Evolutionary conservation across 1,140 invertebrate genomes (phyloP).

Genomic region (Lanistes nyassanus): DNA sequence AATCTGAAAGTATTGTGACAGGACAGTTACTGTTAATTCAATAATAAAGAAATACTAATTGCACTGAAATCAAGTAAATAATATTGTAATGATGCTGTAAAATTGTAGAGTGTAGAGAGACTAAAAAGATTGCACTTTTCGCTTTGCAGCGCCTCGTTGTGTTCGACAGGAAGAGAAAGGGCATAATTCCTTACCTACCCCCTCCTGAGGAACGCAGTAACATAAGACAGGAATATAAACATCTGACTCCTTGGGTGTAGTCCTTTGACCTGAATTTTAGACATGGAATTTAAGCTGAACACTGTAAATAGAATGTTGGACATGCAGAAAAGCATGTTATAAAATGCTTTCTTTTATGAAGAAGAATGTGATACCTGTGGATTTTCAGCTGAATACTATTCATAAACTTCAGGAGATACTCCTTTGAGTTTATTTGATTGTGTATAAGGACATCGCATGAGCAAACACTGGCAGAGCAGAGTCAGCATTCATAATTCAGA

Average conservation of each 20-base stretch:
- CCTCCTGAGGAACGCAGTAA: slow-evolving; percentile 44
- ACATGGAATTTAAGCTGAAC: background rate
- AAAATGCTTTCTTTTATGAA: too few relatives aligned
- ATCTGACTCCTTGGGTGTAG: slow-evolving; percentile 22
- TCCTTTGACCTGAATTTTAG: background rate
- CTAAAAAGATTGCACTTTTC: too few relatives aligned
- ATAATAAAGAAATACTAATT: background rate
- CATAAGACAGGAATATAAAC: slow-evolving; percentile 40
- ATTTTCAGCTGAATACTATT: too few relatives aligned
- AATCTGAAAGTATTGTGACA: background rate
- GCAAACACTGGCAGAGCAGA: too few relatives aligned
- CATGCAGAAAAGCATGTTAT: background rate
- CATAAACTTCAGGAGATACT: too few relatives aligned
- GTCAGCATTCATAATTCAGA: too few relatives aligned
- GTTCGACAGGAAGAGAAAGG: slow-evolving; percentile 40
- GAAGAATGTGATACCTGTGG: too few relatives aligned
- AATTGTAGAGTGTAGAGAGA: background rate
- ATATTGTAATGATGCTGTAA: background rate
- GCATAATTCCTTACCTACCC: slow-evolving; percentile 48
- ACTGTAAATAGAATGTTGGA: background rate
- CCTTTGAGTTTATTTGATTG: too few relatives aligned
- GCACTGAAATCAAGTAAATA: background rate
- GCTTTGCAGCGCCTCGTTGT: slow-evolving; percentile 34
- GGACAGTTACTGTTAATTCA: background rate
- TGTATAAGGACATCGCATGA: too few relatives aligned